Evolutionary conservation across 2,888 invertebrate genomes (phyloP).

Genomic region (Cryptocephalus moraei): DNA sequence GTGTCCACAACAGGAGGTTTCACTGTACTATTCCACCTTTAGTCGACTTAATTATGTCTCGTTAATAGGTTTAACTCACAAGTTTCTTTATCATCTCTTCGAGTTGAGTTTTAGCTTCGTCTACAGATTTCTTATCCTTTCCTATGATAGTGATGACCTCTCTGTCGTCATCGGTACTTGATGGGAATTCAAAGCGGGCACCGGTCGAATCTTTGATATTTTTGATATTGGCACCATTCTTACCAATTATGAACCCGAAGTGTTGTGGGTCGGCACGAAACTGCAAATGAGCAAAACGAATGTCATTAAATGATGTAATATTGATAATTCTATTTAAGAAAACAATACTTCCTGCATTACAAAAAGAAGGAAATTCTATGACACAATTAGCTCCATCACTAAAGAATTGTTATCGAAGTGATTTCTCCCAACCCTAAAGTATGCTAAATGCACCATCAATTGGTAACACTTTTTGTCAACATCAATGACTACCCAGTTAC

Average conservation of each 20-base stretch:
- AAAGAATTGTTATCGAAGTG: no score
- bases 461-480: no score
- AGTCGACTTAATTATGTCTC: neutral
- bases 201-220: slow-evolving; percentile 89
- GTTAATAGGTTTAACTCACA: slow-evolving; percentile 41
- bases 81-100: slow-evolving; percentile 83
- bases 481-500: no score
- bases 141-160: slow-evolving; percentile 93
- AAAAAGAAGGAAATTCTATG: no score
- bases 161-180: slow-evolving; percentile 76
- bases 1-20: no score
- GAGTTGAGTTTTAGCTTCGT: slow-evolving; percentile 74
- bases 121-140: slow-evolving; percentile 81
- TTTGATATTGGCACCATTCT: slow-evolving; percentile 72
- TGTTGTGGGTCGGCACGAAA: slow-evolving; percentile 89
- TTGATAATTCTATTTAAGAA: no score
- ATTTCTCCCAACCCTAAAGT: no score
- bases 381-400: no score
- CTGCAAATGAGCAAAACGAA: slow-evolving; percentile 16
- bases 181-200: slow-evolving; percentile 88
- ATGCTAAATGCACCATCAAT: no score
- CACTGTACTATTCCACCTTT: neutral
- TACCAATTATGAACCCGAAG: slow-evolving; percentile 95
- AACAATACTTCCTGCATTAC: no score
- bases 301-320: no score